These are phyloP conservation scores for Nettapus auritus DNA, from an alignment of 2,113 vertebrate genomes.

Conservation along the genomic window DNA sequence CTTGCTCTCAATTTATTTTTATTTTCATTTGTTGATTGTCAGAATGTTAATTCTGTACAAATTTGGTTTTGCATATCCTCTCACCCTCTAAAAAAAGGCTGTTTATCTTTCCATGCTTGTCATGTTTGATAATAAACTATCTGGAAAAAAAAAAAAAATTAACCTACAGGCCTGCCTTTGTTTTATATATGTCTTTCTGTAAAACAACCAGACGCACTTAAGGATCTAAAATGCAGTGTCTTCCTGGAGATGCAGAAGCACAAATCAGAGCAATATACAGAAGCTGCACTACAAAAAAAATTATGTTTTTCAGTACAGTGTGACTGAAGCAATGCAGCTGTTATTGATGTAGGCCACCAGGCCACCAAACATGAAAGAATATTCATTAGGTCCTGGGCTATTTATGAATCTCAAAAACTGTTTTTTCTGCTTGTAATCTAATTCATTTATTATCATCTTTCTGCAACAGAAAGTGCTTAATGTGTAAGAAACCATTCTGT, in stretches of 20 bases:
- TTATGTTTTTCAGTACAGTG: not conserved
- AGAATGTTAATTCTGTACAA: not conserved
- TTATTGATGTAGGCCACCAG: not conserved
- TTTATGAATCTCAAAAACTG: not conserved
- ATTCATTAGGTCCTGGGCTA: not conserved
- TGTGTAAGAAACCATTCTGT: not conserved
- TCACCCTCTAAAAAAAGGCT: not conserved
- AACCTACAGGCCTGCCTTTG: not conserved
- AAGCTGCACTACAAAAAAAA: not conserved
- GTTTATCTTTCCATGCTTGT: not conserved
- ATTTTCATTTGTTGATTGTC: not conserved
- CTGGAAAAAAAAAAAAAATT: not conserved
- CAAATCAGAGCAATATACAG: not conserved
- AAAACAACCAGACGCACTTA: not conserved
- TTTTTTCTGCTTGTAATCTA: not conserved
- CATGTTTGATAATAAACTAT: not conserved
- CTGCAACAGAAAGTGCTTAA: not conserved
- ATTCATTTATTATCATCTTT: not conserved
- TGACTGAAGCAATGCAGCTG: rapidly evolving
- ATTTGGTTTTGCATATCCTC: not conserved
- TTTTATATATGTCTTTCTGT: not conserved
- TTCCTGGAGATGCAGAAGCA: not conserved
- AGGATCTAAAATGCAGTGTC: not conserved
- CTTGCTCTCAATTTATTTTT: not conserved
- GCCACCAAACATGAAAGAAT: not conserved